Evolutionary conservation across 2,797 vertebrate species (phyloP).

Genomic region (Xiphorhynchus erythropygius): DNA sequence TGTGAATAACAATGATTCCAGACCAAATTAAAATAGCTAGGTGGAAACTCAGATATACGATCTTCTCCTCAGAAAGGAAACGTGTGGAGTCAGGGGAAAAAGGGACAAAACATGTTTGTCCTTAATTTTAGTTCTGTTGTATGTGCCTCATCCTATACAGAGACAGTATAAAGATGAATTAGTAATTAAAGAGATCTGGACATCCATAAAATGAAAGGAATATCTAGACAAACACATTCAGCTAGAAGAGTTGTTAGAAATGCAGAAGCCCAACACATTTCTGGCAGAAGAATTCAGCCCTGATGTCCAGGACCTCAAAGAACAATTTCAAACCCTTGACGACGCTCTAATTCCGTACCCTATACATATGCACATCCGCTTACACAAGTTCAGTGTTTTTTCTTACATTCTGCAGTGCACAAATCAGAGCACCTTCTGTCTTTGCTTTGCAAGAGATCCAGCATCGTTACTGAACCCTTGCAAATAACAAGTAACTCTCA

Average conservation of each 20-base stretch:
- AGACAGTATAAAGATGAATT: not conserved
- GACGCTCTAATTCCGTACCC: not conserved
- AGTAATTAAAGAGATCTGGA: not conserved
- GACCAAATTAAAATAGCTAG: not conserved
- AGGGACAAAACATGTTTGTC: not conserved
- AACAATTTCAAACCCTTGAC: not conserved
- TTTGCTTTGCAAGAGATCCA: not conserved
- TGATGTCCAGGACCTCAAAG: not conserved
- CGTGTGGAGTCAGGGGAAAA: not conserved
- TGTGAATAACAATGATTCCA: not conserved
- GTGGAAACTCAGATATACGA: accelerated
- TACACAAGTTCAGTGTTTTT: not conserved
- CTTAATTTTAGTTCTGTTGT: not conserved
- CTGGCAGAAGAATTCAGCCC: not conserved
- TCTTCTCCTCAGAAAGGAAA: not conserved
- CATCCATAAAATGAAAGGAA: not conserved
- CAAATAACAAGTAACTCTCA: not conserved
- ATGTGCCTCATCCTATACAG: not conserved
- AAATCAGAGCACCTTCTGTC: not conserved
- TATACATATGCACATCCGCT: accelerated
- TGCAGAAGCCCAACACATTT: not conserved
- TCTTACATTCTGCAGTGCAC: not conserved
- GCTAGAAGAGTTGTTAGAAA: not conserved
- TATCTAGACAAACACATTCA: not conserved
- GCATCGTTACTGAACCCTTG: not conserved